Base-by-base conservation (phyloP, 2,797 vertebrate genomes). In the Spinibarbus caldwelli region DNA sequence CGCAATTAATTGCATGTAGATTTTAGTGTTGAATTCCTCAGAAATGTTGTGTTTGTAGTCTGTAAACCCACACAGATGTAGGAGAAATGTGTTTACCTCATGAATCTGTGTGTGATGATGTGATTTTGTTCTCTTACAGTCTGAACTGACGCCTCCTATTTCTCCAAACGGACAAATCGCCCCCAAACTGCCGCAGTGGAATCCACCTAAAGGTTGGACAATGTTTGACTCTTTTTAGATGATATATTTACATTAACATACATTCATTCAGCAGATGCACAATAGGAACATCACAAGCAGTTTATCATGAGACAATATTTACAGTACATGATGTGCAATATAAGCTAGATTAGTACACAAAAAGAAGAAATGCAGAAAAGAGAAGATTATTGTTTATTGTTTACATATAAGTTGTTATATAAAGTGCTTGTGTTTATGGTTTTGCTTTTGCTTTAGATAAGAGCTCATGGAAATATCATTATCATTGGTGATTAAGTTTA, bases 151-250 rank as follows among this genome's bases (percentile, higher is more conserved):
- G 3, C 86, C 85, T 12, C 78, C 86, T 2, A 67, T 78, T 3
- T 87, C 86, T 15, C 86, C 87, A 73, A 91, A 89, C 59, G 87
- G 90, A 77, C 86, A 88, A 57, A 80, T 82, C 67, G 36, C 84
- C 26, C 80, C 84, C 21, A 90, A 68, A 62, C 86, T 86, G 26
- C 90, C 90, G 12, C 78, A 80, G 41, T 89, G 89, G 90, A 89
- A 82, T 64, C 86, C 89, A 52, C 86, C 88, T 17, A 85, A 88
- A 89, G 86, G 91, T 90, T 19, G 7, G 76, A 78, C 47, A 57
- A 5, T 4, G 0, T 14, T 71, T n/a, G 36, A 67, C 11, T 19
- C 11, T 47, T 7, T 36, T 68, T 31, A 43, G 38, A 82, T 34
- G 1, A 47, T 7, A 15, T 26, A 43, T 78, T 34, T 26, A 43